A percentile compares a stretch with the other conserved stretches of the same genome.
Evolutionary conservation across 2,113 vertebrate species (phyloP).

Genomic region (Rostratula benghalensis): DNA sequence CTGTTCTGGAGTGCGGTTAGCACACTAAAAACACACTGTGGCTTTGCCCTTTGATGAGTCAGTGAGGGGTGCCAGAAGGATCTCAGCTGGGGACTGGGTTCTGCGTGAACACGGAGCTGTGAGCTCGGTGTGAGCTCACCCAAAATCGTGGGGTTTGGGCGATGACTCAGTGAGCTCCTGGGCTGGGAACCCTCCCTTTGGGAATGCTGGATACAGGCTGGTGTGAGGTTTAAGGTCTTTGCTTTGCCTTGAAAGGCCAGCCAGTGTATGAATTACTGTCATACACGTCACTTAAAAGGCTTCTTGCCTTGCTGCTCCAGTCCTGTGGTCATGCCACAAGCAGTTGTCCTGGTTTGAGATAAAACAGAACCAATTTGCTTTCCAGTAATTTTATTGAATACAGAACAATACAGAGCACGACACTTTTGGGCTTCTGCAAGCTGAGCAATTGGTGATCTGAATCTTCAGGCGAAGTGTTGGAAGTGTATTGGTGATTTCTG

Average conservation of each 20-base stretch:
- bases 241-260: background rate
- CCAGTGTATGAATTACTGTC: background rate
- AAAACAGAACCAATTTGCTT: background rate
- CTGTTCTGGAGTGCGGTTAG: background rate
- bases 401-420: rapidly evolving
- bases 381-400: background rate
- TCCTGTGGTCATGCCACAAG: background rate
- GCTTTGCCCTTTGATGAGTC: background rate
- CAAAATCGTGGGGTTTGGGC: background rate
- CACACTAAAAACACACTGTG: background rate
- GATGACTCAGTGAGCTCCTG: background rate
- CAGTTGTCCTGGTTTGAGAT: background rate
- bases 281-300: rapidly evolving
- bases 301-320: background rate
- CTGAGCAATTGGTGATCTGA: background rate
- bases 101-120: background rate
- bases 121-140: background rate
- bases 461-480: background rate
- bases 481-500: background rate
- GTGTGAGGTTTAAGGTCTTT: background rate
- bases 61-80: background rate
- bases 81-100: background rate
- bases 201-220: background rate
- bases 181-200: background rate
- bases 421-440: background rate